A percentile compares a stretch with the other conserved stretches of the same genome.
Evolutionary conservation across 2,113 vertebrate species (phyloP).

Genomic region (Silurus meridionalis): DNA sequence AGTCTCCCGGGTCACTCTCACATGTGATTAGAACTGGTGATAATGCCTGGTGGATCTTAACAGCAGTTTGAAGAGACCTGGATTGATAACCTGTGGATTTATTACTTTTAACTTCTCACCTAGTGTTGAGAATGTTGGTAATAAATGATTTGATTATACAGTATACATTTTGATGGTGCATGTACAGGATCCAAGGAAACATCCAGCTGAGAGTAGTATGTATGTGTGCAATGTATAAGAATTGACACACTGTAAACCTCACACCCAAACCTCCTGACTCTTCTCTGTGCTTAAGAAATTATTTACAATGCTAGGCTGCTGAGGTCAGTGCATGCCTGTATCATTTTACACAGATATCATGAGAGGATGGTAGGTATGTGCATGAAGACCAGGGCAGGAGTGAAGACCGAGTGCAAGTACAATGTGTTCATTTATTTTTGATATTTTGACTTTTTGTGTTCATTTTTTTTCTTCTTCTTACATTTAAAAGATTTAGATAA

Average conservation of each 20-base stretch:
- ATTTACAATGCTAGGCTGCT: background rate
- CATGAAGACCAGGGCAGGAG: background rate
- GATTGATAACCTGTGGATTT: background rate
- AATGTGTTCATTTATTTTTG: background rate
- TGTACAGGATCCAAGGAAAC: too few relatives aligned
- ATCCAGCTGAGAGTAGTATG: too few relatives aligned
- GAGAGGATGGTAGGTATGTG: background rate
- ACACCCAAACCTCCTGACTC: background rate
- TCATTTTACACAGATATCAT: background rate
- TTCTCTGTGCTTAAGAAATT: constrained; percentile 15
- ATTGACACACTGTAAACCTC: background rate
- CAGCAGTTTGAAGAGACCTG: background rate
- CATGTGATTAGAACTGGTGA: background rate
- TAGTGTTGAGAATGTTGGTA: background rate
- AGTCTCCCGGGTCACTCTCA: background rate
- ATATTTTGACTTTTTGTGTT: too few relatives aligned
- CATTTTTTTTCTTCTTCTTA: too few relatives aligned
- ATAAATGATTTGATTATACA: background rate
- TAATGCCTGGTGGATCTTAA: background rate
- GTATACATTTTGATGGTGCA: background rate
- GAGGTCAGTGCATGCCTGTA: background rate
- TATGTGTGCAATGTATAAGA: background rate
- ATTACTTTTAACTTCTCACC: background rate
- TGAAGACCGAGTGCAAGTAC: background rate
- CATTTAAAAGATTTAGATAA: background rate